These are phyloP conservation scores for Lota lota DNA, from an alignment of 2,113 vertebrate species.

Conservation along the genomic window DNA sequence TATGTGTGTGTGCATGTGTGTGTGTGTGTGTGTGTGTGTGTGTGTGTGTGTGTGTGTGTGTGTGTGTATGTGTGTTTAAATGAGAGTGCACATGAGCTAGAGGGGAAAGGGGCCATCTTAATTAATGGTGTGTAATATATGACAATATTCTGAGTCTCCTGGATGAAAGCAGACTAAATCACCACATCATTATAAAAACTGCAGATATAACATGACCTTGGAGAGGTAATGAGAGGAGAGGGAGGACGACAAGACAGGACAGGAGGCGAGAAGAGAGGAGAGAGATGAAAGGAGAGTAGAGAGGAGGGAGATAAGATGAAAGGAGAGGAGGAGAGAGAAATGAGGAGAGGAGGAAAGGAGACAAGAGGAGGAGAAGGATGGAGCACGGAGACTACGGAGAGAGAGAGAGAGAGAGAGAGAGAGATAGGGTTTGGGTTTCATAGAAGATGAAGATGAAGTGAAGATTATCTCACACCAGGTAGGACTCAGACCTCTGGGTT, in stretches of 20 bases:
- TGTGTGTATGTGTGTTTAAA: too few species aligned
- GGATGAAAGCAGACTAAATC: slow-evolving; percentile 58
- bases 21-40: too few species aligned
- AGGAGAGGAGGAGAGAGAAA: neutral
- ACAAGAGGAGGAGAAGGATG: neutral
- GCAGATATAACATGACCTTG: slow-evolving; percentile 60
- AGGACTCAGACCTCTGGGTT: too few species aligned
- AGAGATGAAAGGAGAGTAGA: neutral
- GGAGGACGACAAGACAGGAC: neutral
- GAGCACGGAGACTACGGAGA: neutral
- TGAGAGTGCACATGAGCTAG: too few species aligned
- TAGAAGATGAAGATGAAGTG: too few species aligned
- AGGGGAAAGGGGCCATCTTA: slow-evolving; percentile 36
- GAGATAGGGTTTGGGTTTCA: neutral
- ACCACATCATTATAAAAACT: slow-evolving; percentile 42
- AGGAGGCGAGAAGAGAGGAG: neutral
- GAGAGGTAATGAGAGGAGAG: neutral
- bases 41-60: too few species aligned
- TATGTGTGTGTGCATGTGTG: too few species aligned
- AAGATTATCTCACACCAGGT: too few species aligned
- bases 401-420: slow-evolving; percentile 1
- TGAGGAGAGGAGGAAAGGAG: neutral
- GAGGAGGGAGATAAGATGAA: neutral
- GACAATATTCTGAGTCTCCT: slow-evolving; percentile 52
- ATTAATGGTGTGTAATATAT: slow-evolving; percentile 66